Percentiles rank a stretch among this genome's conserved stretches.
Evolutionary conservation across 2,797 vertebrate species (phyloP).

Genomic region (Hydrolagus colliei): DNA sequence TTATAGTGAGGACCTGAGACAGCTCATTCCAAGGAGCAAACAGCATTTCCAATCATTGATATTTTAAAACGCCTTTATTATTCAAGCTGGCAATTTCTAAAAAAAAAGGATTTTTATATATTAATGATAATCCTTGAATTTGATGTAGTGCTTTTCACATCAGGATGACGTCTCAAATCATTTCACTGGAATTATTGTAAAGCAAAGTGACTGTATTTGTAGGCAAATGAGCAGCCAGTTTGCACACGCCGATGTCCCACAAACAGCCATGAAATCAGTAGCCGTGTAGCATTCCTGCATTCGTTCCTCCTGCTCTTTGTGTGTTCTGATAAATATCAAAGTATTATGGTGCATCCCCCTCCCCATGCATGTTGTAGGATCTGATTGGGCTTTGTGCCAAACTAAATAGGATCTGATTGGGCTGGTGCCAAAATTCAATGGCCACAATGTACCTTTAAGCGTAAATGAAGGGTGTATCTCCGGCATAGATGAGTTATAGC

Average conservation of each 20-base stretch:
- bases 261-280: too few species aligned
- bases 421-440: background rate
- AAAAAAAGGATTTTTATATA: too few species aligned
- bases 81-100: background rate
- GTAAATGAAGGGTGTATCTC: background rate
- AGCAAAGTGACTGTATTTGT: too few species aligned
- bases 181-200: too few species aligned
- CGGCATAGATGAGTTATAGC: slow-evolving; percentile 2
- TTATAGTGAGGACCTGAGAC: background rate
- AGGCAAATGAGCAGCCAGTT: too few species aligned
- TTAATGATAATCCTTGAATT: too few species aligned
- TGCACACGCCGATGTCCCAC: too few species aligned
- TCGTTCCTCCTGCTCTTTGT: background rate
- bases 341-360: background rate
- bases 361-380: background rate
- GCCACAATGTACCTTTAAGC: background rate
- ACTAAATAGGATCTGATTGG: too few species aligned
- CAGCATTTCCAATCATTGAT: background rate
- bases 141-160: too few species aligned
- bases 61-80: background rate
- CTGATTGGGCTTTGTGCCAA: slow-evolving; percentile 9
- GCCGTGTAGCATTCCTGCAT: background rate
- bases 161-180: too few species aligned
- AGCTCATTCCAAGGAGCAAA: slow-evolving; percentile 11
- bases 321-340: background rate